Percentiles rank a stretch among this genome's conserved stretches.
These are phyloP conservation scores for Paracentrotus lividus DNA, from an alignment of 53 echinoderm and acorn worm genomes.

Conservation along the genomic window DNA sequence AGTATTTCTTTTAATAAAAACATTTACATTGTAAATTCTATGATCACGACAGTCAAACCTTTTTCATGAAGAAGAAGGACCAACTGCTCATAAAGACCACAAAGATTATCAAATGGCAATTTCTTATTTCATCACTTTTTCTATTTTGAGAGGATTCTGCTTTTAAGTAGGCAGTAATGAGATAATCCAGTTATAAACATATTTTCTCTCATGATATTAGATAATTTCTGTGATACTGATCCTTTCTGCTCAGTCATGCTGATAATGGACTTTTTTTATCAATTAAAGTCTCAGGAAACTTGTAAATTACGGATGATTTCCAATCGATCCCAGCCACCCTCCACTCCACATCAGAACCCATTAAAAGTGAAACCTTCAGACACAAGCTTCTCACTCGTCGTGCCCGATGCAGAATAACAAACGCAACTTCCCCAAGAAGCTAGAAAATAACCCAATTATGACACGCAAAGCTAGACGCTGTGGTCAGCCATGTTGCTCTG, in stretches of 20 bases:
- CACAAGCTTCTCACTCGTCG: conserved; percentile 10
- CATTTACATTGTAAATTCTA: too few species aligned
- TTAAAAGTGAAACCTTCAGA: conserved; percentile 47
- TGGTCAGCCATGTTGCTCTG: conserved; percentile 19
- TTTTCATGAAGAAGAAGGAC: too few species aligned
- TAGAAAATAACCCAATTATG: conserved; percentile 10
- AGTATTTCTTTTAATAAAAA: too few species aligned
- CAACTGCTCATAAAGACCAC: too few species aligned
- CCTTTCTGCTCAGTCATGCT: conserved; percentile 57
- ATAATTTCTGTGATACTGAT: conserved; percentile 2
- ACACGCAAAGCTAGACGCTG: conserved; percentile 16
- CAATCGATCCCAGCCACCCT: conserved; percentile 49
- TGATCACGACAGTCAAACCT: too few species aligned
- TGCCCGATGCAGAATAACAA: conserved; percentile 7
- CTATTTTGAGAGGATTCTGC: not conserved
- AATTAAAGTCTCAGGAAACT: conserved; percentile 45
- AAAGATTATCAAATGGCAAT: too few species aligned
- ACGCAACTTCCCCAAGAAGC: conserved; percentile 42
- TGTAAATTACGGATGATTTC: conserved; percentile 64
- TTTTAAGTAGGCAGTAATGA: not conserved
- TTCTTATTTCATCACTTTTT: conserved; percentile 7
- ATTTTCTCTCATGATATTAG: not conserved
- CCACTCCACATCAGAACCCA: conserved; percentile 55
- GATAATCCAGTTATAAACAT: not conserved
- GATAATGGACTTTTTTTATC: conserved; percentile 51